Evolutionary conservation across 2,113 vertebrate species (phyloP).

Genomic region (Leucopsar rothschildi): DNA sequence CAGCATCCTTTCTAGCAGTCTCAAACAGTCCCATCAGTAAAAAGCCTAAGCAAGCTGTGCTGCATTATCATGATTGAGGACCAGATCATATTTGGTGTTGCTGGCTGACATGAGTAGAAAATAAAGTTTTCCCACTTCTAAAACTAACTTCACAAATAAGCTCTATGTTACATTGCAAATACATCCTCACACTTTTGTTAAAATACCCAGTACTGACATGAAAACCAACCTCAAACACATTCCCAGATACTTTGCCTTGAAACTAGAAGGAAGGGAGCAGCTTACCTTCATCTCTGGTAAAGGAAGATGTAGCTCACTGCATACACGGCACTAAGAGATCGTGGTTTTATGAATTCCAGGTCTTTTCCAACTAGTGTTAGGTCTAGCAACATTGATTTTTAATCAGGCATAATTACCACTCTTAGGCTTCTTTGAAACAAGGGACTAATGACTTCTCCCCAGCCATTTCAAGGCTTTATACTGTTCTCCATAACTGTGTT

Average conservation of each 20-base stretch:
- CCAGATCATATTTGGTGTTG: neutral
- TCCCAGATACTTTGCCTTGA: neutral
- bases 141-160: neutral
- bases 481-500: neutral
- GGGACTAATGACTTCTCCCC: neutral
- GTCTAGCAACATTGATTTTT: neutral
- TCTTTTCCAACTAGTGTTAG: neutral
- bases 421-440: neutral
- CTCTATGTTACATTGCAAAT: neutral
- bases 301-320: neutral
- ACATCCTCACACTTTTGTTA: neutral
- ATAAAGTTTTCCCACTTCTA: neutral
- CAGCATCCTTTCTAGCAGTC: slow-evolving; percentile 14
- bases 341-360: neutral
- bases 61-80: slow-evolving; percentile 2
- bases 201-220: neutral
- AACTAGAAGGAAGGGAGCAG: neutral
- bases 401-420: neutral
- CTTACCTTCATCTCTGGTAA: neutral
- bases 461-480: neutral
- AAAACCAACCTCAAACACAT: neutral
- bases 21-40: slow-evolving; percentile 16
- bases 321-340: neutral
- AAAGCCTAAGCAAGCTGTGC: slow-evolving; percentile 22
- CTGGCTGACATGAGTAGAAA: neutral